Percentiles rank a stretch among this genome's conserved stretches.
These are phyloP conservation scores for Eremobia ochroleuca DNA, from an alignment of 2,888 invertebrate species.

Conservation along the genomic window DNA sequence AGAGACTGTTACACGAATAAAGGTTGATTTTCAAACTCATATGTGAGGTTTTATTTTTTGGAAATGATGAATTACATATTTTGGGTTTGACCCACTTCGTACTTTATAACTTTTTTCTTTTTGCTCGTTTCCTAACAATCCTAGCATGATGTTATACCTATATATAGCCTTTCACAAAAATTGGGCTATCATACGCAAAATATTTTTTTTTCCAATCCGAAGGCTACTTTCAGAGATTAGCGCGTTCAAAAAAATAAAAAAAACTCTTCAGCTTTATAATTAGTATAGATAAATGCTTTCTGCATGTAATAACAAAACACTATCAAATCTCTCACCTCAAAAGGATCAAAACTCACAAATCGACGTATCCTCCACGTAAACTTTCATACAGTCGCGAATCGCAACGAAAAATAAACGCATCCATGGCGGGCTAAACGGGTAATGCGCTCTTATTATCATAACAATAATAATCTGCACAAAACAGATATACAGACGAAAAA, in stretches of 20 bases:
- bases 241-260: neutral
- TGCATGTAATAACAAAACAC: neutral
- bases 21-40: too few species aligned
- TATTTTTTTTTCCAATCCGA: too few species aligned
- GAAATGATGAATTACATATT: too few species aligned
- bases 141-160: neutral
- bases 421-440: conserved; percentile 83
- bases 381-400: conserved; percentile 72
- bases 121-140: neutral
- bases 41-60: too few species aligned
- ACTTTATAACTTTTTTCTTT: neutral
- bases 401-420: conserved; percentile 85
- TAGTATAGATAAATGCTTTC: neutral
- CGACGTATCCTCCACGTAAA: conserved; percentile 71
- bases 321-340: neutral
- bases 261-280: neutral
- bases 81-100: too few species aligned
- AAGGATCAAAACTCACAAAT: conserved; percentile 65
- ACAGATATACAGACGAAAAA: conserved; percentile 75
- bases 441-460: conserved; percentile 87
- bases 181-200: too few species aligned
- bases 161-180: too few species aligned
- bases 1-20: too few species aligned
- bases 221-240: neutral
- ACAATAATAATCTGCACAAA: conserved; percentile 86